Percentiles rank a stretch among this genome's conserved stretches.
phyloP scores from a whole-genome alignment of 2,888 invertebrate species.

The Salticus scenicus region DNA sequence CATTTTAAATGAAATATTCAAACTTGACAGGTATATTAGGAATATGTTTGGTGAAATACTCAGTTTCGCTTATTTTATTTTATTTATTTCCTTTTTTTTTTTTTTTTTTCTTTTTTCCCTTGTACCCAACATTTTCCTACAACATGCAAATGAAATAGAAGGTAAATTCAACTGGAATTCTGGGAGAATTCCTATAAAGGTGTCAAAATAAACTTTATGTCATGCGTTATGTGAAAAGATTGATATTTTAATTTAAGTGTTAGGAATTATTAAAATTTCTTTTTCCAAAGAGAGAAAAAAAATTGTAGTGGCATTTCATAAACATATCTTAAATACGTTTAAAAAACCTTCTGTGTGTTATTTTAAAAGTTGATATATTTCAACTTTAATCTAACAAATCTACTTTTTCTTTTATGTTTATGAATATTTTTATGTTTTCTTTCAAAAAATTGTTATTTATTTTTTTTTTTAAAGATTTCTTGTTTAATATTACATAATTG shows the following conservation, averaged over 20 bases:
- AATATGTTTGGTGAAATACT: conserved; percentile 22
- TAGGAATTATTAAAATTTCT: conserved; percentile 51
- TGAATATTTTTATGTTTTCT: conserved; percentile 4
- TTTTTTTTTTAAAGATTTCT: too few species aligned
- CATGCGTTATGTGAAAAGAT: conserved; percentile 27
- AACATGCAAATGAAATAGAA: conserved; percentile 65
- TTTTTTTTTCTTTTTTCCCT: not conserved
- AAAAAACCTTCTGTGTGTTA: not conserved
- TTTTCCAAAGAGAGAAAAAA: not conserved
- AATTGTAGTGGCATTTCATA: not conserved
- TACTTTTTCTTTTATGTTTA: not conserved
- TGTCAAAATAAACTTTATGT: conserved; percentile 47
- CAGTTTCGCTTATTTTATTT: conserved; percentile 32
- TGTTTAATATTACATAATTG: too few species aligned
- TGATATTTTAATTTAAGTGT: conserved; percentile 56
- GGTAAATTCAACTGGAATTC: conserved; percentile 15
- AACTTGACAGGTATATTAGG: conserved; percentile 66
- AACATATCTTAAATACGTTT: not conserved
- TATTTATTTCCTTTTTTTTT: too few species aligned
- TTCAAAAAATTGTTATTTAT: too few species aligned
- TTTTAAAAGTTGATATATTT: conserved; percentile 5
- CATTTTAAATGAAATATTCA: conserved; percentile 66
- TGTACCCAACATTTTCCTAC: conserved; percentile 32
- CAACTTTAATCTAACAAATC: not conserved
- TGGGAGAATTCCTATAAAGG: conserved; percentile 27